phyloP scores from a whole-genome alignment of 2,113 vertebrate genomes.

The Acrocephalus arundinaceus region DNA sequence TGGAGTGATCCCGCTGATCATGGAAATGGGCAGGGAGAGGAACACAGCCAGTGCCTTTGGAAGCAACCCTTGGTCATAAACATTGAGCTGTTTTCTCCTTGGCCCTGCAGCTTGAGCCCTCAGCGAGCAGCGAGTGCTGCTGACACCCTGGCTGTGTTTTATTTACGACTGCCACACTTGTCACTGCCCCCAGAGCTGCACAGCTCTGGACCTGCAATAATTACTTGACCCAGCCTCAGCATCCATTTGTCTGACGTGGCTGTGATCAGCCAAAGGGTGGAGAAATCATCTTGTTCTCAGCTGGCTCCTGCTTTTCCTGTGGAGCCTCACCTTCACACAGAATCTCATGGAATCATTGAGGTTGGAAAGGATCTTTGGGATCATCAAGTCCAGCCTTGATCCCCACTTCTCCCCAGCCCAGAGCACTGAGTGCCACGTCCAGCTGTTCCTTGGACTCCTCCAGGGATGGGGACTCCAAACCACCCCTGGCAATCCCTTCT shows the following conservation, averaged over 20 bases:
- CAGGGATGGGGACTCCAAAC: neutral
- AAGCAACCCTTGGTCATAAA: neutral
- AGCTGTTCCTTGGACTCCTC: neutral
- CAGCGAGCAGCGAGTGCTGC: neutral
- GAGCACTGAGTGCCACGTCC: neutral
- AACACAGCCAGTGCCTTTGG: neutral
- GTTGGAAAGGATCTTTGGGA: neutral
- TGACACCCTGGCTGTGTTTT: neutral
- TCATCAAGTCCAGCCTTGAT: rapidly evolving
- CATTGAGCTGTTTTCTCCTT: neutral
- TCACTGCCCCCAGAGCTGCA: neutral
- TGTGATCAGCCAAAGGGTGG: neutral
- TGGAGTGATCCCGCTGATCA: neutral
- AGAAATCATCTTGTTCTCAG: neutral
- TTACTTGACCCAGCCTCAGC: neutral
- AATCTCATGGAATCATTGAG: neutral
- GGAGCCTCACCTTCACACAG: neutral
- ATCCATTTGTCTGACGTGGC: neutral
- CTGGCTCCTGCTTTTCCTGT: neutral
- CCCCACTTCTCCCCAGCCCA: neutral
- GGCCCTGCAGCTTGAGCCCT: neutral
- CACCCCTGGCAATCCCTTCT: neutral
- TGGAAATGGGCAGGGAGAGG: neutral
- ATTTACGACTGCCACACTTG: neutral
- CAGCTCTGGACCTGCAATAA: neutral